A percentile compares a stretch with the other conserved stretches of the same genome.
Conservation (phyloP, 2,797 vertebrate genomes). For the Potorous gilbertii region DNA sequence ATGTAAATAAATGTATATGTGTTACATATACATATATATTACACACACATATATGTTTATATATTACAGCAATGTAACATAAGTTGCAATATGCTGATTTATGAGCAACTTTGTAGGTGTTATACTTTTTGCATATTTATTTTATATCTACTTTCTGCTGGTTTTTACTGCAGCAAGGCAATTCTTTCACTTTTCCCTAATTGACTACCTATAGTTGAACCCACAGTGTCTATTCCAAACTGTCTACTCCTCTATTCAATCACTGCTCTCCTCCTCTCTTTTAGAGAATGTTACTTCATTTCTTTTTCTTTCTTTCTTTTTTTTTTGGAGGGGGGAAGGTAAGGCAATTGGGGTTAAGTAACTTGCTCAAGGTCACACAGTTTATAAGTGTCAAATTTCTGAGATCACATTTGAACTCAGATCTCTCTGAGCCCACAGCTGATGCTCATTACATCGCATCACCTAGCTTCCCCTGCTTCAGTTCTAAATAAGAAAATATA, state of each 20-base stretch:
- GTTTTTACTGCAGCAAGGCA: background rate
- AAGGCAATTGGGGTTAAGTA: too few species aligned
- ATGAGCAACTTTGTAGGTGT: background rate
- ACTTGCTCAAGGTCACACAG: too few species aligned
- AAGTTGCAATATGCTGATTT: background rate
- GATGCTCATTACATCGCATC: rapidly evolving
- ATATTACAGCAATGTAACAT: background rate
- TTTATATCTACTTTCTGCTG: background rate
- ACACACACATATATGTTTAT: background rate
- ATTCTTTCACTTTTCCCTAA: background rate
- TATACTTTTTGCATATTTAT: background rate
- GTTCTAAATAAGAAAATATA: background rate
- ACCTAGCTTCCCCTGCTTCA: background rate
- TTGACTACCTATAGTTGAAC: background rate
- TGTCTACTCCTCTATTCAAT: background rate
- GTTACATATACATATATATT: background rate
- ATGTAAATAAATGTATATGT: background rate
- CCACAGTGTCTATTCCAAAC: background rate
- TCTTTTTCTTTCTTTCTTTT: background rate
- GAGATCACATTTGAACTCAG: too few species aligned
- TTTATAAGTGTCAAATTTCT: too few species aligned
- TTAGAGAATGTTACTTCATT: background rate
- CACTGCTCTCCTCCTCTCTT: background rate
- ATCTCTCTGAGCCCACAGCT: too few species aligned
- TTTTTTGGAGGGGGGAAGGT: too few species aligned